Evolutionary conservation across 2,888 invertebrate species (phyloP), one percentile per base, ranked within the genome.

Genomic region (Apantesis nais): DNA sequence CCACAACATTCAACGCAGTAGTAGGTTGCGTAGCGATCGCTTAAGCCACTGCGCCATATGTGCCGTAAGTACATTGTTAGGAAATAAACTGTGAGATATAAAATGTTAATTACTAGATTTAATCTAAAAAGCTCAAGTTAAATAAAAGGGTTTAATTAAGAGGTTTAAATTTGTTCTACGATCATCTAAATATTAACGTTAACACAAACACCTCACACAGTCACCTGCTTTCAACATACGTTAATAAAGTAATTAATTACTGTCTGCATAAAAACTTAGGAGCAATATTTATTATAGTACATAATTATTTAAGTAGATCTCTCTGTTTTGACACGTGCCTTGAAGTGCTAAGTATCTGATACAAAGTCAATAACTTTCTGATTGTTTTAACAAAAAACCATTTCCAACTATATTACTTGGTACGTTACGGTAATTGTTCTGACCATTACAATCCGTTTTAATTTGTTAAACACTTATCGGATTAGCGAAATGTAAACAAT

Each of bases 401-500:
- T 77, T 81, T 82, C 74, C 58, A 74, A 74, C 71, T 75, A 82
- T 85, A 89, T 88, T 83, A 79, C 83, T 83, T 83, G 76, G 78
- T 79, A 81, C 89, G 88, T 89, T 90, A 90, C 75, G 80, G 84
- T 90, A 89, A 90, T 90, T 78, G 86, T 78, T 74, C 78, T 74
- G 71, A 75, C 83, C 86, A 89, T 90, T 90, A 89, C 78, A 79
- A 80, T 76, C 72, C 68, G 76, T 81, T 83, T 80, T 76, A 76
- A 78, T 73, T 73, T 78, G 67, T 71, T 72, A 78, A 81, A 66
- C 65, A 72, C 69, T 76, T 77, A 77, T 77, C 62, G 74, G 68
- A 85, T 83, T 80, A 79, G 78, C 81, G 68, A 79, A 79, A 78
- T 72, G 62, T 73, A 68, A 71, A 67, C 67, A 67, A 76, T 72